phyloP scores from a whole-genome alignment of 2,888 invertebrate species.

The Corbicula japonica region DNA sequence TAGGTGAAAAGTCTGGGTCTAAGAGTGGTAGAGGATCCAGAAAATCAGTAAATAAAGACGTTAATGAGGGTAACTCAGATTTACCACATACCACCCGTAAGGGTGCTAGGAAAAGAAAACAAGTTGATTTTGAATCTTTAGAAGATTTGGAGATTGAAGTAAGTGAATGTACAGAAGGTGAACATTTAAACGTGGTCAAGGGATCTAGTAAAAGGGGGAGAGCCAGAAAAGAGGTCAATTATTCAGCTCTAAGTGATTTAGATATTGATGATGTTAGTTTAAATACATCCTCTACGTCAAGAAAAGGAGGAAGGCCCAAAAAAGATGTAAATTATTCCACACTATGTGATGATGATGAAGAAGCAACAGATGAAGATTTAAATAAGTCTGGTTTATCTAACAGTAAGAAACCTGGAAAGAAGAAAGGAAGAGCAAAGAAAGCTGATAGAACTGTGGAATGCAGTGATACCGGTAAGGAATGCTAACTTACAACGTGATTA shows the following conservation, averaged over 20 bases:
- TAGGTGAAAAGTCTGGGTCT: neutral
- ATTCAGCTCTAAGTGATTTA: conserved; percentile 25
- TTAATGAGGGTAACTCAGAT: too few relatives aligned
- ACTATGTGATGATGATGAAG: conserved; percentile 13
- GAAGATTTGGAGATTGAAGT: too few relatives aligned
- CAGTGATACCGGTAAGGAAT: neutral
- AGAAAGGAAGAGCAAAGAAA: neutral
- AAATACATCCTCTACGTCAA: too few relatives aligned
- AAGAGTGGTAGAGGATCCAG: neutral
- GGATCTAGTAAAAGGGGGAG: conserved; percentile 20
- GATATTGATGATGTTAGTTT: too few relatives aligned
- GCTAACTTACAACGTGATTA: too few relatives aligned
- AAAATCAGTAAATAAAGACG: neutral
- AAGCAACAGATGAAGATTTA: neutral
- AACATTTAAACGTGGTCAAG: neutral
- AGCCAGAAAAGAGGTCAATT: conserved; percentile 39
- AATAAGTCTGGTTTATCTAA: neutral
- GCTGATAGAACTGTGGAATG: neutral
- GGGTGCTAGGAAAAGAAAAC: too few relatives aligned
- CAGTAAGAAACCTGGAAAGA: neutral
- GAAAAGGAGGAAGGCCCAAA: conserved; percentile 27
- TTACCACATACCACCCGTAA: too few relatives aligned
- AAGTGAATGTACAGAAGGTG: too few relatives aligned
- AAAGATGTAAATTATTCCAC: conserved; percentile 39
- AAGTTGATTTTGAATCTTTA: too few relatives aligned